These are phyloP conservation scores for Penelope pileata DNA, from an alignment of 2,113 vertebrate genomes.

Conservation along the genomic window DNA sequence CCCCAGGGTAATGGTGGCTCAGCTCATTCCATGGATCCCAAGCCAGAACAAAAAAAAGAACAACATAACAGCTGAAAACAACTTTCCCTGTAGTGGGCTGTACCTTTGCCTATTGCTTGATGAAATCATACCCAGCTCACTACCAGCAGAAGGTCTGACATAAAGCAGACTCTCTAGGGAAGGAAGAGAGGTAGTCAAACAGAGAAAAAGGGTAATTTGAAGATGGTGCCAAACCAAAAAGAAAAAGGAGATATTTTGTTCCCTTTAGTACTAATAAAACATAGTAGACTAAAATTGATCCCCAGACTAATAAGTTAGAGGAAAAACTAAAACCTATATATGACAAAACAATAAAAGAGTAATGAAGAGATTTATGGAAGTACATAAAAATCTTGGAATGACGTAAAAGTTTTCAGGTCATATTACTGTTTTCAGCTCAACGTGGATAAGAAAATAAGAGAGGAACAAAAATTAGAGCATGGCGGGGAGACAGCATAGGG, in stretches of 20 bases:
- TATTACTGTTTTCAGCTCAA: slow-evolving; percentile 67
- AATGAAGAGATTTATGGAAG: slow-evolving; percentile 74
- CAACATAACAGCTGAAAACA: not conserved
- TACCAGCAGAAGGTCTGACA: slow-evolving; percentile 21
- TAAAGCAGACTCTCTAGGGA: slow-evolving; percentile 2
- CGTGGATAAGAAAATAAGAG: slow-evolving; percentile 36
- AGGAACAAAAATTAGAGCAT: slow-evolving; percentile 62
- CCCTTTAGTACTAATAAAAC: slow-evolving; percentile 40
- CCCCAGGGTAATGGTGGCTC: not conserved
- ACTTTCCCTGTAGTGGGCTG: not conserved
- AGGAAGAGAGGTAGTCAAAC: not conserved
- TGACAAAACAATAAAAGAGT: slow-evolving; percentile 65
- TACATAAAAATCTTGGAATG: slow-evolving; percentile 64
- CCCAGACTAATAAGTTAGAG: slow-evolving; percentile 10
- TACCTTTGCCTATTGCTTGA: not conserved
- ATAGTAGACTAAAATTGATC: slow-evolving; percentile 16
- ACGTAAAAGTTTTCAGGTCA: slow-evolving; percentile 55
- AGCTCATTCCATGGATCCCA: not conserved
- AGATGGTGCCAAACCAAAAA: slow-evolving; percentile 29
- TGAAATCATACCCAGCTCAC: slow-evolving; percentile 14
- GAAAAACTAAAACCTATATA: slow-evolving; percentile 42
- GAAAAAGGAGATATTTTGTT: slow-evolving; percentile 7
- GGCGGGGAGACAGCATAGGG: not conserved
- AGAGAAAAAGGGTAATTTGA: slow-evolving; percentile 1
- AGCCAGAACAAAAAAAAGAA: not conserved